Evolutionary conservation across 2,888 invertebrate species (phyloP), one percentile per base, ranked within the genome.

Genomic region (Drosophila birchii): DNA sequence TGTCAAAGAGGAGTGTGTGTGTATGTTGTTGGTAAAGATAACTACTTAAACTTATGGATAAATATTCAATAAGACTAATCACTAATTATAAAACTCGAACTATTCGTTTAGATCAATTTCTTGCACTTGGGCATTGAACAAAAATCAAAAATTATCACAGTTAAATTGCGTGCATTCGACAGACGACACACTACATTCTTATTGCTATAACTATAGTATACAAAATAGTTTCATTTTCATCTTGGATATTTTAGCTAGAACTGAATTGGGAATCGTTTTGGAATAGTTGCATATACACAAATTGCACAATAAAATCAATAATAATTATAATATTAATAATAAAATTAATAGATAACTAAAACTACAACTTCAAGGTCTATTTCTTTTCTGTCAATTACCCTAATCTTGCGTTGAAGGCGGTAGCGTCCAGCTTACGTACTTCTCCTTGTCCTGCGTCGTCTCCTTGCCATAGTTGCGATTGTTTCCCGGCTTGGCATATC

Each of bases 341-440:
- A 32, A 47, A 29, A 47, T 68, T 44, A 78, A 70, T 78, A 78
- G 82, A 80, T 47, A 44, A 69, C 57, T 76, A 69, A 51, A 78
- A 59, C 62, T 78, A 76, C 7, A 55, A 39, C 63, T 53, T 29
- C 54, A 36, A 53, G 16, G 11, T 47, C n/a, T 56, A 59, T 29
- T 29, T 60, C 18, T 36, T 32, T 26, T 45, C 18, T 49, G 44
- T 32, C 49, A 20, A 49, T 18, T 26, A 55, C 60, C 70, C 57
- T 81, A 81, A 32, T 83, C 85, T 58, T 55, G 67, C 23, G 74
- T 61, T n/a, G 76, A 23, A 26, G 88, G 59, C 62, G 90, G 87
- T 66, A 91, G 58, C 5, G 88, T 88, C 92, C 92, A 92, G 56
- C 88, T 88, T 14, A 88, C 83, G 71, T 79, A 90, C 64, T 91